Evolutionary conservation across 1,140 invertebrate genomes (phyloP).

Genomic region (Cardiocondyla obscurior): DNA sequence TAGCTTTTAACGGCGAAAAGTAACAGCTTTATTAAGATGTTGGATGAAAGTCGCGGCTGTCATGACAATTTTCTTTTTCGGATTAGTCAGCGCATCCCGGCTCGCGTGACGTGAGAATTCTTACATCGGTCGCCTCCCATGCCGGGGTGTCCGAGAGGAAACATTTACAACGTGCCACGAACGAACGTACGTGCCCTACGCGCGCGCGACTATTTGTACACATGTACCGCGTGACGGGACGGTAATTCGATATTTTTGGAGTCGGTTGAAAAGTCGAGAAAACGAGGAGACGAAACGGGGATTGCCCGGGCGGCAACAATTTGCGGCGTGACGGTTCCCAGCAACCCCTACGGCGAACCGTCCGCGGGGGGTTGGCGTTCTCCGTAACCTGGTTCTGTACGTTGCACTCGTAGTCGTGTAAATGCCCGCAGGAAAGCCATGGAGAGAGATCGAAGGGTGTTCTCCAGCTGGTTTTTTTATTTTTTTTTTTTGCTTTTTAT

Average conservation of each 20-base stretch:
- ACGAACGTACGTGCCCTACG: constrained; percentile 41
- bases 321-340: constrained; percentile 36
- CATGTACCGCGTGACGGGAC: constrained; percentile 46
- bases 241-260: constrained; percentile 67
- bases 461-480: background rate
- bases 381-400: constrained; percentile 38
- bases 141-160: constrained; percentile 20
- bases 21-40: background rate
- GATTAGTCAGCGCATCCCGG: background rate
- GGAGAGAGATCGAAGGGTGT: no score
- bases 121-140: background rate
- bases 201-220: constrained; percentile 61
- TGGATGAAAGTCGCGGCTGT: background rate
- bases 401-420: background rate
- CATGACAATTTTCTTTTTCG: background rate
- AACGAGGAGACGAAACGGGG: background rate
- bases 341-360: background rate
- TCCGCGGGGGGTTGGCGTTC: constrained; percentile 14
- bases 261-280: constrained; percentile 12
- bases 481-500: no score
- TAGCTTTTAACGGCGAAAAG: no score
- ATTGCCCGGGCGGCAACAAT: constrained; percentile 13
- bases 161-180: constrained; percentile 41
- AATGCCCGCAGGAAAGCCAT: background rate
- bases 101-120: constrained; percentile 9